These are phyloP conservation scores for Hypocryptadius cinnamomeus DNA, from an alignment of 2,113 vertebrate species.

Conservation along the genomic window DNA sequence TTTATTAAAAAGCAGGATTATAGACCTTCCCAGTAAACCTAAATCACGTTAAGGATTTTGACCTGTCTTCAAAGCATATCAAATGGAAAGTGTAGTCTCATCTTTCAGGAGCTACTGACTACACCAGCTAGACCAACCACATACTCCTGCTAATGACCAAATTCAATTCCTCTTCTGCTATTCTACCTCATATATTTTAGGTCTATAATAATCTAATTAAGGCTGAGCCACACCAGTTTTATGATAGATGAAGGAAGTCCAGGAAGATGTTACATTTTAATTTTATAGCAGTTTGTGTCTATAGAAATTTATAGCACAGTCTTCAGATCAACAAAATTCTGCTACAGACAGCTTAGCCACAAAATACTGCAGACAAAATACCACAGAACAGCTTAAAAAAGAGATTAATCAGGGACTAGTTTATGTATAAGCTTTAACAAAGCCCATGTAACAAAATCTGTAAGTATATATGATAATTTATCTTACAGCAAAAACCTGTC, in stretches of 20 bases:
- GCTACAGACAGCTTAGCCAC: not conserved
- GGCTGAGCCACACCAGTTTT: not conserved
- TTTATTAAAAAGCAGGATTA: constrained; percentile 5
- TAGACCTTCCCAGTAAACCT: not conserved
- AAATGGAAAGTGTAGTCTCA: not conserved
- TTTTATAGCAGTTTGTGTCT: not conserved
- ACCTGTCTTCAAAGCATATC: not conserved
- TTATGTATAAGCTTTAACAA: constrained; percentile 2
- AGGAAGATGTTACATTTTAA: constrained; percentile 7
- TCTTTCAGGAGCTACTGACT: not conserved
- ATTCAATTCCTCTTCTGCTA: not conserved
- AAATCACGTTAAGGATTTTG: not conserved
- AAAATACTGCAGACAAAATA: not conserved
- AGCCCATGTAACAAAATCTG: not conserved
- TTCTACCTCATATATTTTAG: not conserved
- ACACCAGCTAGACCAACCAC: not conserved
- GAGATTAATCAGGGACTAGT: not conserved
- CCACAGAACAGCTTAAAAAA: not conserved
- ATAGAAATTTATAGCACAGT: not conserved
- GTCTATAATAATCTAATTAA: constrained; percentile 5
- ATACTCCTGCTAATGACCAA: not conserved
- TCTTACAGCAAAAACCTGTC: not conserved
- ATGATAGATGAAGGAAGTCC: not conserved
- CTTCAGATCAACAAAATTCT: not conserved
- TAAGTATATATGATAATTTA: not conserved